Percentiles rank a stretch among this genome's conserved stretches.
These are phyloP conservation scores for Agrilus planipennis DNA, from an alignment of 1,140 invertebrate species.

Conservation along the genomic window DNA sequence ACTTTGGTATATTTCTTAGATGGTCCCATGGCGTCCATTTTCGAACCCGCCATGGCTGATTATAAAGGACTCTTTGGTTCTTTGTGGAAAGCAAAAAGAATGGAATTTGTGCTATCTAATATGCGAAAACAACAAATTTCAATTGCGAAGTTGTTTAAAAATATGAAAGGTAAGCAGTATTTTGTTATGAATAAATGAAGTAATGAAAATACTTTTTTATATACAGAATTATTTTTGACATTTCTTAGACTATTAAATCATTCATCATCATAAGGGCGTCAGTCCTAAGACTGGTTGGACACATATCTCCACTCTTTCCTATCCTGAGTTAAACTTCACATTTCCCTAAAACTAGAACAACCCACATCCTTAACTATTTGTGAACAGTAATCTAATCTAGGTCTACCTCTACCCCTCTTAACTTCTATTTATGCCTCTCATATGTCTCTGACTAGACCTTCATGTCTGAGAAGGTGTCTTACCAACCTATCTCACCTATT, in stretches of 20 bases:
- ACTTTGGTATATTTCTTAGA: slow-evolving; percentile 85
- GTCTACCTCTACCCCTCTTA: too few relatives aligned
- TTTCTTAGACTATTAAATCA: slow-evolving; percentile 6
- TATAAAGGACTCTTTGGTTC: slow-evolving; percentile 86
- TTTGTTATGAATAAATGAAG: neutral
- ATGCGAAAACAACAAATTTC: slow-evolving; percentile 83
- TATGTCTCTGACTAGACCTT: too few relatives aligned
- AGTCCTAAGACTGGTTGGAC: too few relatives aligned
- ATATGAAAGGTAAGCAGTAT: slow-evolving; percentile 38
- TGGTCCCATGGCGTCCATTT: slow-evolving; percentile 86
- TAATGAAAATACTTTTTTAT: slow-evolving; percentile 4
- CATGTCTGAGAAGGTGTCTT: too few relatives aligned
- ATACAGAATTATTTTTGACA: too few relatives aligned
- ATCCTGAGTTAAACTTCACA: neutral
- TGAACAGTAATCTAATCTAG: too few relatives aligned
- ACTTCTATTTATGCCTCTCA: too few relatives aligned
- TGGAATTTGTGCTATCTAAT: slow-evolving; percentile 79
- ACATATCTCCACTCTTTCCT: neutral
- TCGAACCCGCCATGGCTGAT: slow-evolving; percentile 71
- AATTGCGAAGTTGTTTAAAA: slow-evolving; percentile 57
- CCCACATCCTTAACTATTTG: too few relatives aligned
- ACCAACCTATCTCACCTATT: too few relatives aligned
- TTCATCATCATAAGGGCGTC: too few relatives aligned
- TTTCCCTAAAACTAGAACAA: neutral
- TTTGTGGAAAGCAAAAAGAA: slow-evolving; percentile 87